phyloP scores from a whole-genome alignment of 2,797 vertebrate genomes.

The Poliocrania exsul region DNA sequence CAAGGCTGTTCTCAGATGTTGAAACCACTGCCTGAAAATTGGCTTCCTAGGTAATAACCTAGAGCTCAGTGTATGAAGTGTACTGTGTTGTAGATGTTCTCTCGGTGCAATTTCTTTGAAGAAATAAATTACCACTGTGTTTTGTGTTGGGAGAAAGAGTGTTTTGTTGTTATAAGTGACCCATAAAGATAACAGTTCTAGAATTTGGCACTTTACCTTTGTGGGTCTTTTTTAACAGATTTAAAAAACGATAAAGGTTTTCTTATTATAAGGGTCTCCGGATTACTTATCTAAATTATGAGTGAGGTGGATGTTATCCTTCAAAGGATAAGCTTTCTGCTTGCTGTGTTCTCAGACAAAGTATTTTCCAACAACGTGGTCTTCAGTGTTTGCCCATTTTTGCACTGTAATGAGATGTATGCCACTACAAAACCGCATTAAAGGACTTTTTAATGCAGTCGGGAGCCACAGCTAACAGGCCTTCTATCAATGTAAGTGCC shows the following conservation, averaged over 20 bases:
- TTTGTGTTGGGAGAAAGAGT: constrained; percentile 33
- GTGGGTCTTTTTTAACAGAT: constrained; percentile 55
- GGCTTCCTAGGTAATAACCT: constrained; percentile 46
- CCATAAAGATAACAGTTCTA: constrained; percentile 52
- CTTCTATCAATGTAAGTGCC: constrained; percentile 32
- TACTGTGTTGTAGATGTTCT: constrained; percentile 33
- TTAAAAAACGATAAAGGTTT: constrained; percentile 55
- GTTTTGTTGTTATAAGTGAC: constrained; percentile 72
- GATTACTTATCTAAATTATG: constrained; percentile 69
- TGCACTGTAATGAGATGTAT: constrained; percentile 48
- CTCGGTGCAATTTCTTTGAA: constrained; percentile 61
- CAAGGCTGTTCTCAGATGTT: constrained; percentile 38
- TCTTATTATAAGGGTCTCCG: constrained; percentile 37
- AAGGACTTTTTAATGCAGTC: constrained; percentile 30
- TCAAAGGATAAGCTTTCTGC: constrained; percentile 56
- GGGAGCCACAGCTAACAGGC: constrained; percentile 18
- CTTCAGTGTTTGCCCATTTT: constrained; percentile 10
- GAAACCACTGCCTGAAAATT: constrained; percentile 46
- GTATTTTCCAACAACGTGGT: constrained; percentile 41
- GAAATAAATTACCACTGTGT: constrained; percentile 64
- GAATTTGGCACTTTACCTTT: constrained; percentile 49
- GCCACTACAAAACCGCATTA: constrained; percentile 23
- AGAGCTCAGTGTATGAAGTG: constrained; percentile 30
- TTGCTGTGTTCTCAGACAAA: constrained; percentile 58
- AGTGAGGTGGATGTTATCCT: constrained; percentile 58